Evolutionary conservation across 2,113 vertebrate genomes (phyloP), one percentile per base, ranked within the genome.

Genomic region (Paedocypris sp.): DNA sequence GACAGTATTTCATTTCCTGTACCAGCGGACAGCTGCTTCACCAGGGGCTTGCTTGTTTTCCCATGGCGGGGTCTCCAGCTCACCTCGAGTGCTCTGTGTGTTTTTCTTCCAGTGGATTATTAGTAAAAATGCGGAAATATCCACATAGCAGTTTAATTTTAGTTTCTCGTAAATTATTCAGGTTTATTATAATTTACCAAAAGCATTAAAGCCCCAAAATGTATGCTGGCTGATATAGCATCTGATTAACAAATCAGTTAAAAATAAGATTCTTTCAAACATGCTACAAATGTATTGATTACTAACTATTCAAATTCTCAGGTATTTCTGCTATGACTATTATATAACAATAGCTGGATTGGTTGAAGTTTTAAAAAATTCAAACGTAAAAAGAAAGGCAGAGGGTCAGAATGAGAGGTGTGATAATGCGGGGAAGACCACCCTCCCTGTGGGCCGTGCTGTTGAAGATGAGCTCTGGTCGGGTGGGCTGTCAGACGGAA

Each of bases 11-110:
- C 52, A 41, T 56, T 7, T 29, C 23, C 25, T 56, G 10, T 56
- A 12, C 19, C 22, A 41, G 13, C 29, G 38, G 52, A 56, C 35
- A 56, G 52, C 36, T 56, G 52, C 36, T 41, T 56, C 23, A 56
- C 29, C 28, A 23, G 50, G 13, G 32, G n/a, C 12, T 52, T 11
- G 31, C 13, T 28, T 56, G 6, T 28, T 41, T 5, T 18, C 19
- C 29, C 23, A 26, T 56, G 52, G 9, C 35, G 19, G 35, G 10
- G 13, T 56, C 36, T 10, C 28, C 15, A 19, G n/a, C n/a, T n/a
- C 5, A 16, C 19, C 35, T 41, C 2, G 16, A 16, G n/a, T 15
- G 18, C 3, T 15, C 18, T 16, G 15, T 6, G 28, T 38, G n/a
- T n/a, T n/a, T n/a, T n/a, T n/a, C n/a, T n/a, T n/a, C n/a, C n/a